Conservation (phyloP, 30 jellyfish, hydroid and myxozoan genomes). For the Aurelia aurita region DNA sequence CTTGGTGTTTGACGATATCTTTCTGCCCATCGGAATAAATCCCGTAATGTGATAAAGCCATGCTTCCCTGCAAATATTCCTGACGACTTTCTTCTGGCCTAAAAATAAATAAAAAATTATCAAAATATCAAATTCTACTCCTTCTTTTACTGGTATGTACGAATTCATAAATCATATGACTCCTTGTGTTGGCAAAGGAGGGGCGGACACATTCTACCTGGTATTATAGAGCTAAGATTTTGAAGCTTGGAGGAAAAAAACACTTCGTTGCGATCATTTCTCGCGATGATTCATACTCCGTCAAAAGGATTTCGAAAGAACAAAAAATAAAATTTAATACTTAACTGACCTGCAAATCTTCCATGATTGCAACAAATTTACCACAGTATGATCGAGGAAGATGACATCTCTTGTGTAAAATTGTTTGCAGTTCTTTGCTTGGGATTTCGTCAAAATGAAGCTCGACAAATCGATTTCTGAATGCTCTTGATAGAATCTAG, state of each 20-base stretch:
- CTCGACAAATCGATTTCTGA: slow-evolving; percentile 97
- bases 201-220: too few species aligned
- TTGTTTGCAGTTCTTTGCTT: slow-evolving; percentile 81
- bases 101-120: neutral
- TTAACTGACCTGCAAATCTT: slow-evolving; percentile 76
- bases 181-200: too few species aligned
- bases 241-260: too few species aligned
- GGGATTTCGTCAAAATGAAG: slow-evolving; percentile 96
- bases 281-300: too few species aligned
- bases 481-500: slow-evolving; percentile 96
- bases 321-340: too few species aligned
- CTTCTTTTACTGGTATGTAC: too few species aligned
- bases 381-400: slow-evolving; percentile 90
- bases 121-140: too few species aligned
- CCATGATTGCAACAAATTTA: slow-evolving; percentile 89
- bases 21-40: slow-evolving; percentile 97
- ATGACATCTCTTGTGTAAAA: slow-evolving; percentile 86
- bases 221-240: too few species aligned
- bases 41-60: slow-evolving; percentile 96
- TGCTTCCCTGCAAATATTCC: slow-evolving; percentile 99
- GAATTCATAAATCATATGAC: too few species aligned
- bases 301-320: too few species aligned
- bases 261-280: too few species aligned
- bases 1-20: slow-evolving; percentile 83
- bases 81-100: slow-evolving; percentile 81